Base-by-base conservation (phyloP, 2,113 vertebrate species). In the Ploceus nigricollis region DNA sequence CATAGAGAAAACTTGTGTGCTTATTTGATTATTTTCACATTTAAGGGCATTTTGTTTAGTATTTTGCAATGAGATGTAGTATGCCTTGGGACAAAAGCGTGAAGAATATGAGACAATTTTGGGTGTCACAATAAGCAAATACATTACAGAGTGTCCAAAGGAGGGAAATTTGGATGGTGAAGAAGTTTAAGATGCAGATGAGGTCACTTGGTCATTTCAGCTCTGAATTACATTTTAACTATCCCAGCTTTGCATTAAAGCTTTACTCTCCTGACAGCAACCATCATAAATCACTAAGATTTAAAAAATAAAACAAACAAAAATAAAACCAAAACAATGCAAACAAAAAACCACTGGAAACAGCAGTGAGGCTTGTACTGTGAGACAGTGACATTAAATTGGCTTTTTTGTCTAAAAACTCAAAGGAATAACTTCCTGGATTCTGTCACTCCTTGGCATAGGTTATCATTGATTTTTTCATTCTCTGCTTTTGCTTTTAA, bases 401-500 rank as follows among this genome's bases (percentile, higher is more conserved):
- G 44, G 4, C 25, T 76, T 94, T 35, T 58, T 93, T 76, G 6
- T 71, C 93, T 82, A 87, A 63, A 47, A 70, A 15, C 11, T 57
- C 25, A 60, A 23, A 81, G 33, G 8, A 87, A 35, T 82, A 90
- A 23, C 35, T 71, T 93, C 15, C 44, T 92, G 35, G 17, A 51
- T 35, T 82, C 19, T 77, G 30, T 48, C 44, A 48, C 44, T 68
- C 9, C 33, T 48, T 87, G 22, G 21, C 15, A 18, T 35, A 51
- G 15, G 13, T 22, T 89, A 13, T 15, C 28, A 73, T 31, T 7
- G 9, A 47, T 63, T 58, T 89, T 83, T 86, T 42, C 6, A 60
- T 81, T 80, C 64, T 45, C 33, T 56, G 8, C 16, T 83, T 82
- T 70, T 84, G 9, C 13, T 94, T 90, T 88, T 82, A 86, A 78